Evolutionary conservation across 2,888 invertebrate species (phyloP), one percentile per base, ranked within the genome.

Genomic region (Cryptophagus acutangulus): DNA sequence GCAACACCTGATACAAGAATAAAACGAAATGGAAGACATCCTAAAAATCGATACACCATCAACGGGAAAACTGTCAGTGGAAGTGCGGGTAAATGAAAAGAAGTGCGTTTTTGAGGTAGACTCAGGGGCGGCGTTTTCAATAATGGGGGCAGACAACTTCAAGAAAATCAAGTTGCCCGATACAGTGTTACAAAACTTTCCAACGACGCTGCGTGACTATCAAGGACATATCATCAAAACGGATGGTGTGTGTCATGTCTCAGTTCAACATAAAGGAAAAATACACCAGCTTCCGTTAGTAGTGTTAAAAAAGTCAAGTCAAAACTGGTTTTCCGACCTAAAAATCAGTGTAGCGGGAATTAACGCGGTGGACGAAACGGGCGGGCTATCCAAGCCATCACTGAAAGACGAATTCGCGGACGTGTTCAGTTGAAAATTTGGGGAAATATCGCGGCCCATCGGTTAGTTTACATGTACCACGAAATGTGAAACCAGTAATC

Each of bases 361-460:
- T 20, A 28, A 28, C 34, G 38, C 6, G 6, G 20, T 20, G 20
- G 6, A 8, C 6, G 6, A 20, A 9, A n/a, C n/a, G n/a, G n/a
- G n/a, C n/a, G n/a, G n/a, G n/a, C n/a, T n/a, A n/a, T n/a, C n/a
- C n/a, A n/a, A n/a, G n/a, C n/a, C n/a, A n/a, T n/a, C n/a, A n/a
- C n/a, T n/a, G n/a, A n/a, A n/a, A n/a, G n/a, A n/a, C n/a, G 12
- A 26, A 26, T 8, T 4, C 26, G 9, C n/a, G 12, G n/a, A 3
- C 8, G 34, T 43, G 17, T 43, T 39, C 16, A 26, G 24, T 9
- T 8, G 25, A 17, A 12, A 33, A 17, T 1, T 18, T 43, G 10
- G 43, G 43, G n/a, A 33, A 30, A 6, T 43, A 28, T 28, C 26
- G 31, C 14, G 40, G 35, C 16, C 40, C 46, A 15, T 43, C 43